These are phyloP conservation scores for Noctua pronuba DNA, from an alignment of 2,888 invertebrate species.

Conservation along the genomic window DNA sequence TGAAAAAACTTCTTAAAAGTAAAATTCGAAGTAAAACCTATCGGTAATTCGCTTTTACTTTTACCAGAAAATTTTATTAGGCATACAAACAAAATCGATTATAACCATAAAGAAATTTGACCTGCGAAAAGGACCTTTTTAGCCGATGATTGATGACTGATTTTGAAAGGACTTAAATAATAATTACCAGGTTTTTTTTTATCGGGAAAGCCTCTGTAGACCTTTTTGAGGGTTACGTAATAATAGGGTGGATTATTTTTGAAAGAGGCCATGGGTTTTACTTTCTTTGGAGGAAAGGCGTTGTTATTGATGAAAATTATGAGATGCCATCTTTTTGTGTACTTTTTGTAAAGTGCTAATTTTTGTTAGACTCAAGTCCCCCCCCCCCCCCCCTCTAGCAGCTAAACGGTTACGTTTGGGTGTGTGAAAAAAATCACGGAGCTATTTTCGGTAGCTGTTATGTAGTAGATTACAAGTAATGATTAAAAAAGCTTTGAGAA, in stretches of 20 bases:
- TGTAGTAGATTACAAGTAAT: too few relatives aligned
- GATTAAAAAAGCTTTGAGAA: too few relatives aligned
- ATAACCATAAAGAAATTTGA: constrained; percentile 39
- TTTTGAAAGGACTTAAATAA: constrained; percentile 50
- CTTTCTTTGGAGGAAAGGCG: not conserved
- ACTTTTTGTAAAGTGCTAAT: too few relatives aligned
- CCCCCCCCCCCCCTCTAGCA: too few relatives aligned
- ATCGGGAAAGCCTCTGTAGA: not conserved
- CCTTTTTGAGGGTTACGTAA: constrained; percentile 2
- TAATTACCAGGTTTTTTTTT: constrained; percentile 55
- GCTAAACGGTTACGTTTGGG: too few relatives aligned
- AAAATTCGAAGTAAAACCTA: constrained; percentile 16
- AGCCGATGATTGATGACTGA: constrained; percentile 68
- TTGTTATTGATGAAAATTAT: not conserved
- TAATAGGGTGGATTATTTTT: constrained; percentile 14
- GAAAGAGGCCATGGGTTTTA: not conserved
- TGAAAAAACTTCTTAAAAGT: constrained; percentile 29
- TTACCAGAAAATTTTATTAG: constrained; percentile 17
- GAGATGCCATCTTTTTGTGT: not conserved
- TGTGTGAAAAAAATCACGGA: too few relatives aligned
- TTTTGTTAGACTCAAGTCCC: too few relatives aligned
- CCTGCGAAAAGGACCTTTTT: constrained; percentile 47
- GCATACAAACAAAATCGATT: constrained; percentile 65
- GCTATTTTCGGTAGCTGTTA: too few relatives aligned
- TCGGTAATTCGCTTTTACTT: constrained; percentile 33